A percentile compares a stretch with the other conserved stretches of the same genome.
These are phyloP conservation scores for Lophotis ruficrista DNA, from an alignment of 2,113 vertebrate species.

Conservation along the genomic window DNA sequence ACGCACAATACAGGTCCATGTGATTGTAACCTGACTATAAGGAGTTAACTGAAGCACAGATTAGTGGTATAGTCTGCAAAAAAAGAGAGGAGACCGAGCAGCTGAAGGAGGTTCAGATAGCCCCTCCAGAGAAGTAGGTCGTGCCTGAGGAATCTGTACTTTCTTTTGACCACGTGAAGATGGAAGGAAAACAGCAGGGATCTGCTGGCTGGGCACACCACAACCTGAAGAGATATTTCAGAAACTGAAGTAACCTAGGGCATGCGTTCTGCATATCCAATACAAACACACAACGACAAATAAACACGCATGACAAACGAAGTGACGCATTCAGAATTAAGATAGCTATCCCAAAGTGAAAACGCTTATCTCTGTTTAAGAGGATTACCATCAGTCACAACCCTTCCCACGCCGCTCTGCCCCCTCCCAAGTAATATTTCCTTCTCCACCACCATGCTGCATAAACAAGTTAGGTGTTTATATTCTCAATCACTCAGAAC, in stretches of 20 bases:
- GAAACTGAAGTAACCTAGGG: neutral
- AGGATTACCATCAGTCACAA: neutral
- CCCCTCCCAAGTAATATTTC: neutral
- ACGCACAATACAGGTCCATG: neutral
- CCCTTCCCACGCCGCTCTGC: neutral
- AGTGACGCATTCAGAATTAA: neutral
- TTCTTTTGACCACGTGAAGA: neutral
- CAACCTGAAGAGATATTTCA: neutral
- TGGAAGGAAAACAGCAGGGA: neutral
- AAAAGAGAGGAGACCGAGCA: neutral
- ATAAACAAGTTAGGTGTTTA: constrained; percentile 24
- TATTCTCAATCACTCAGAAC: neutral
- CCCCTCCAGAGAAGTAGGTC: neutral
- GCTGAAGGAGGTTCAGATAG: neutral
- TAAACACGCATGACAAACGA: neutral
- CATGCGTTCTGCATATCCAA: neutral
- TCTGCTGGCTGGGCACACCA: neutral
- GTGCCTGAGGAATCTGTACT: neutral
- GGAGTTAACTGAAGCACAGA: neutral
- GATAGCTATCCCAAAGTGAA: constrained; percentile 4
- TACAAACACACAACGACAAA: neutral
- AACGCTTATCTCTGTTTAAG: neutral
- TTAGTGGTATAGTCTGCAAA: neutral
- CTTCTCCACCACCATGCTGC: neutral
- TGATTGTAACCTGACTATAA: neutral